Evolutionary conservation across 2,888 invertebrate genomes (phyloP).

Genomic region (Parasteatoda lunata): DNA sequence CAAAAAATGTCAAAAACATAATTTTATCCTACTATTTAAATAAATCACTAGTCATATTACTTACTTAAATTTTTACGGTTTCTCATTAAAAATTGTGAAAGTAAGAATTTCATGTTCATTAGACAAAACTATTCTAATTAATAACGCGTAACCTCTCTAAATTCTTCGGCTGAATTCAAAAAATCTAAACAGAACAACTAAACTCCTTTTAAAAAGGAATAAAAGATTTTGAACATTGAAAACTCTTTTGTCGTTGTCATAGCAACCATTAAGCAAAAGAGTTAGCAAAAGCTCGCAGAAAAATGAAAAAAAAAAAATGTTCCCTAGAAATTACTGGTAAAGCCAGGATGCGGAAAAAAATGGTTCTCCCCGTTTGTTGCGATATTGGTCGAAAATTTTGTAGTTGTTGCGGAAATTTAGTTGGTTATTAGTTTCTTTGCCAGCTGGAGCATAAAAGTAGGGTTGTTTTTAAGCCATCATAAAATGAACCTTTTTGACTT

Average conservation of each 20-base stretch:
- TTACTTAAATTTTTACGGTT: too few species aligned
- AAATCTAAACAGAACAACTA: too few species aligned
- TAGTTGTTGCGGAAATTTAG: not conserved
- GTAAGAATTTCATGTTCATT: too few species aligned
- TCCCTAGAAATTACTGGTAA: constrained; percentile 24
- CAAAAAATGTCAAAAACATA: too few species aligned
- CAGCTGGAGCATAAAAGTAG: constrained; percentile 2
- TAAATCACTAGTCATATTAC: too few species aligned
- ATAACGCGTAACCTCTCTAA: too few species aligned
- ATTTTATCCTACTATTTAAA: too few species aligned
- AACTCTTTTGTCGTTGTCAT: constrained; percentile 3
- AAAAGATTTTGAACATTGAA: not conserved
- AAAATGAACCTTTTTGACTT: not conserved
- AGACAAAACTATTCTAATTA: too few species aligned
- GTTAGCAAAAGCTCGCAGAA: not conserved
- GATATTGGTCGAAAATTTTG: not conserved
- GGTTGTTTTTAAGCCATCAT: not conserved
- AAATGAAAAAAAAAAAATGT: constrained; percentile 3
- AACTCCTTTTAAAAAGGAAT: too few species aligned
- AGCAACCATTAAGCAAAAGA: constrained; percentile 24
- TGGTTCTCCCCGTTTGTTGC: not conserved
- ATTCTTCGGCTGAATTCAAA: too few species aligned
- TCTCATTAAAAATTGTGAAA: too few species aligned
- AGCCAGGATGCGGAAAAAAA: not conserved
- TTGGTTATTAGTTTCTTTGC: not conserved